Evolutionary conservation across 2,113 vertebrate genomes (phyloP).

Genomic region (Crotalus horridus): DNA sequence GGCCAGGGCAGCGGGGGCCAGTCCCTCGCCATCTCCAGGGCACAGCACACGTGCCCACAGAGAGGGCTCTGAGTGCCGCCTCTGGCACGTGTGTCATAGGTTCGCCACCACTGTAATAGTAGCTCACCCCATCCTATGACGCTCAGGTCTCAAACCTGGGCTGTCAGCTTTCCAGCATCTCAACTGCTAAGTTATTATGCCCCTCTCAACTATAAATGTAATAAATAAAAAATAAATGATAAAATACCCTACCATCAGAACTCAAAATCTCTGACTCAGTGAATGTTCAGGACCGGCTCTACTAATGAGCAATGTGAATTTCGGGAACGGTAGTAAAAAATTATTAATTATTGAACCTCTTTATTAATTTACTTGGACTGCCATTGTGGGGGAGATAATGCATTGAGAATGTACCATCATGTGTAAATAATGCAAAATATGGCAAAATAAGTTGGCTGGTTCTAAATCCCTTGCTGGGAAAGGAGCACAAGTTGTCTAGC

Average conservation of each 20-base stretch:
- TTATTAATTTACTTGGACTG: background rate
- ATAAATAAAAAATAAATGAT: background rate
- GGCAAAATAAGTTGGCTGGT: background rate
- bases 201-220: background rate
- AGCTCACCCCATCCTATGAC: background rate
- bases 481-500: background rate
- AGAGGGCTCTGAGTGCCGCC: too few species aligned
- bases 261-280: background rate
- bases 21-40: too few species aligned
- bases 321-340: background rate
- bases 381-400: background rate
- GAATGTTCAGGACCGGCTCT: background rate
- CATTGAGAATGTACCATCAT: background rate
- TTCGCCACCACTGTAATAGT: background rate
- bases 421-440: background rate
- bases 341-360: background rate
- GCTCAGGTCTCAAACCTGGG: background rate
- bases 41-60: too few species aligned
- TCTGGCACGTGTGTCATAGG: too few species aligned
- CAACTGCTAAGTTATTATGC: background rate
- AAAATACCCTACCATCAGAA: background rate
- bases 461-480: background rate
- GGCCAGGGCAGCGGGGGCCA: too few species aligned
- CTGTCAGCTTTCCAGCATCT: background rate
- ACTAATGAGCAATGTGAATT: background rate